Conservation (phyloP, 2,888 invertebrate genomes). For the Dioctria linearis region DNA sequence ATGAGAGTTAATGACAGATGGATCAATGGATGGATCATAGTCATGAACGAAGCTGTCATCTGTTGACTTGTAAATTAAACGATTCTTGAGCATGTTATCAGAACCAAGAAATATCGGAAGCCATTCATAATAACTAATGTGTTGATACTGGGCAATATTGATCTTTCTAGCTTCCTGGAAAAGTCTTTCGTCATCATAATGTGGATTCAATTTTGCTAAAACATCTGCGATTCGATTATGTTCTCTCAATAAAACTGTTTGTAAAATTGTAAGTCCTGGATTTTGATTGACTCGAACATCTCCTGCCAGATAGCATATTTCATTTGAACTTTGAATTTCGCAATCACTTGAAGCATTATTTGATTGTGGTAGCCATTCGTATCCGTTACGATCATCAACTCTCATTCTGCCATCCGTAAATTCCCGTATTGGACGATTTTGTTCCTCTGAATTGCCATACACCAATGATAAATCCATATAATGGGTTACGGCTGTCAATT, state of each 20-base stretch:
- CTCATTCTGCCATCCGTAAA: conserved; percentile 79
- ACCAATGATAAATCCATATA: conserved; percentile 83
- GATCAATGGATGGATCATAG: conserved; percentile 74
- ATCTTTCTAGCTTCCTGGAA: conserved; percentile 73
- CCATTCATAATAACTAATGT: conserved; percentile 74
- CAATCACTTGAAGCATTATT: conserved; percentile 81
- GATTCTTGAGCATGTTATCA: conserved; percentile 71
- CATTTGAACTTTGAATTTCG: conserved; percentile 75
- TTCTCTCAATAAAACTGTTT: conserved; percentile 72
- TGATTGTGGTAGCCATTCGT: conserved; percentile 81
- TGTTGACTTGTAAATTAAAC: conserved; percentile 66
- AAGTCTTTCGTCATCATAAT: conserved; percentile 72
- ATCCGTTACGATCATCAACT: conserved; percentile 76
- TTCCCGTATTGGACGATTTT: conserved; percentile 78
- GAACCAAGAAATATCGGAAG: conserved; percentile 72
- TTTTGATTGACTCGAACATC: conserved; percentile 72
- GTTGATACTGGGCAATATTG: conserved; percentile 72
- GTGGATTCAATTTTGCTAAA: conserved; percentile 72
- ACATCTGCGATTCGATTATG: conserved; percentile 72
- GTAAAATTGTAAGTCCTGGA: conserved; percentile 71
- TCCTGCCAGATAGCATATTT: conserved; percentile 84
- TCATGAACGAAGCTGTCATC: conserved; percentile 69
- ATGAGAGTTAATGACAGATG: conserved; percentile 76
- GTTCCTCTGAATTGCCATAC: conserved; percentile 82
- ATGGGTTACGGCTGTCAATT: conserved; percentile 72